Conservation (phyloP, 1,140 invertebrate species). For the Ruditapes philippinarum region DNA sequence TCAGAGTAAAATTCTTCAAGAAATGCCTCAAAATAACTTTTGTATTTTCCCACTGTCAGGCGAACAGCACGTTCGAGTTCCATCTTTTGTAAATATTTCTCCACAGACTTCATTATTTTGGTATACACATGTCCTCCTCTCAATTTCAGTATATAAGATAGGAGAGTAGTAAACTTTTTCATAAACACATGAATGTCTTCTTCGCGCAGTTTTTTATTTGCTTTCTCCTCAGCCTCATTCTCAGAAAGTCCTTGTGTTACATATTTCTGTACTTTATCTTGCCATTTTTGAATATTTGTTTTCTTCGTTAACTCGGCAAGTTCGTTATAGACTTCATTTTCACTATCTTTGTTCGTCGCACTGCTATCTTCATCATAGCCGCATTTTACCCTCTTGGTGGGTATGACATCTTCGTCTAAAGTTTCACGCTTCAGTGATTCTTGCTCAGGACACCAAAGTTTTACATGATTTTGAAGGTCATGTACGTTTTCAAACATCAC, state of each 20-base stretch:
- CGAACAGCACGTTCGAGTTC: not conserved
- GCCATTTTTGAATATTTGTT: too few species aligned
- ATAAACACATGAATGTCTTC: too few species aligned
- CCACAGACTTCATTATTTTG: constrained; percentile 28
- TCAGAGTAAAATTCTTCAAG: not conserved
- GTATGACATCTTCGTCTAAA: not conserved
- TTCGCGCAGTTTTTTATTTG: too few species aligned
- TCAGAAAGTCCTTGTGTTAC: too few species aligned
- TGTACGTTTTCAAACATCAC: not conserved
- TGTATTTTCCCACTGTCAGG: not conserved
- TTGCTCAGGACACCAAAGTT: not conserved
- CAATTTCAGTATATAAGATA: constrained; percentile 29
- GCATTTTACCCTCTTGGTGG: too few species aligned
- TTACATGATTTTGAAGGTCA: constrained; percentile 10
- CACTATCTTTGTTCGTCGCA: too few species aligned
- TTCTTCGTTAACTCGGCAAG: too few species aligned
- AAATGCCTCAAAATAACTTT: not conserved
- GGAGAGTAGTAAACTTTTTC: not conserved
- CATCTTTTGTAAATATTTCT: not conserved
- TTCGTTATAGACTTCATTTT: too few species aligned
- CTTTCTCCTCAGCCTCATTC: too few species aligned
- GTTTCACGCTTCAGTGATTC: not conserved
- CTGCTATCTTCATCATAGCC: too few species aligned
- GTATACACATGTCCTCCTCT: not conserved
- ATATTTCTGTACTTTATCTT: too few species aligned